Evolutionary conservation across 2,797 vertebrate species (phyloP).

Genomic region (Anas georgica): DNA sequence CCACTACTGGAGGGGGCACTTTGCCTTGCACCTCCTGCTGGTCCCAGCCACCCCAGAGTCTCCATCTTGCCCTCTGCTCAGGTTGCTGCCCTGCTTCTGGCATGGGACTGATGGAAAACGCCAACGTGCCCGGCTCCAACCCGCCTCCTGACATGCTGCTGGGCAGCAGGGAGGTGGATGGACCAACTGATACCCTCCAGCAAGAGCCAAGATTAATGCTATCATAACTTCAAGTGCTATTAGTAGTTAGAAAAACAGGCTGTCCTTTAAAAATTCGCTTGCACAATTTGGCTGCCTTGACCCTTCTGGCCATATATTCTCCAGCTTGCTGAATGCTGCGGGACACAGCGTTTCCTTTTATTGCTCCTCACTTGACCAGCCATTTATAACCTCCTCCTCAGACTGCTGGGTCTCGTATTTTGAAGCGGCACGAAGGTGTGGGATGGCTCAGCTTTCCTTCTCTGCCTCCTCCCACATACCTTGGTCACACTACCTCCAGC

Average conservation of each 20-base stretch:
- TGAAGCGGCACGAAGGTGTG: neutral
- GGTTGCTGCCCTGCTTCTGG: neutral
- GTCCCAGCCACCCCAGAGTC: neutral
- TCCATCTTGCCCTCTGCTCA: neutral
- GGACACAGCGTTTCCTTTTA: neutral
- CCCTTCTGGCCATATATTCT: neutral
- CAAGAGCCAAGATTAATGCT: neutral
- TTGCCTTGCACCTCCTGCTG: neutral
- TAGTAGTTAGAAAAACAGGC: neutral
- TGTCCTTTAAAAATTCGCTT: neutral
- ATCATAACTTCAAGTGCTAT: neutral
- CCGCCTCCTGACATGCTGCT: neutral
- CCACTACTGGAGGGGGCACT: neutral
- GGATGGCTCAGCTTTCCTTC: constrained; percentile 9
- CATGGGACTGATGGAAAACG: neutral
- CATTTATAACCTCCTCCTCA: neutral
- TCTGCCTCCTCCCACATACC: constrained; percentile 42
- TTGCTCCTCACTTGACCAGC: neutral
- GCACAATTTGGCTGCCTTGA: neutral
- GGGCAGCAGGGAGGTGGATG: neutral
- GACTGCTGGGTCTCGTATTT: neutral
- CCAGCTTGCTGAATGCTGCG: neutral
- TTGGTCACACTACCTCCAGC: neutral
- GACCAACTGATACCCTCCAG: neutral
- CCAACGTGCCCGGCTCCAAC: neutral